Conservation (phyloP, 2,888 invertebrate species). For the Acrocyrtus sp. region DNA sequence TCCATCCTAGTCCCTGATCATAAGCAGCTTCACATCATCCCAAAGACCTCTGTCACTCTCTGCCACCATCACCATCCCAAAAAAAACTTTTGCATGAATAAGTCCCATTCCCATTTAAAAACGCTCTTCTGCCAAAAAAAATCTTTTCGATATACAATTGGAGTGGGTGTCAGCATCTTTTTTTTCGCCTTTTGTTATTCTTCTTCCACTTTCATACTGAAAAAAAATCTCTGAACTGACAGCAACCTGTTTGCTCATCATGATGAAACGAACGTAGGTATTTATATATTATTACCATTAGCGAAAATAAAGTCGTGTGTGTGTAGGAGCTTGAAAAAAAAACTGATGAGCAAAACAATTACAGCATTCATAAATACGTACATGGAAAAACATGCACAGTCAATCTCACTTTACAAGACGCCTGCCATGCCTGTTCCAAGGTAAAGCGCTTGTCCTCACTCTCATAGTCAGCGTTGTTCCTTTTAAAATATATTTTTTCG, state of each 20-base stretch:
- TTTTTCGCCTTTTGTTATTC: conserved; percentile 20
- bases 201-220: no score
- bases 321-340: conserved; percentile 23
- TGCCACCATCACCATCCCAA: no score
- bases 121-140: conserved; percentile 32
- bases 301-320: conserved; percentile 11
- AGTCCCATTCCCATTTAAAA: no score
- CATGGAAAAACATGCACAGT: conserved; percentile 14
- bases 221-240: conserved; percentile 16
- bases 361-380: not conserved
- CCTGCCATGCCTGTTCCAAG: conserved; percentile 27
- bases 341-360: conserved; percentile 36
- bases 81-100: no score
- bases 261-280: not conserved
- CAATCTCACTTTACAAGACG: conserved; percentile 22
- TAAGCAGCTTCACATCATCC: no score
- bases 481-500: no score
- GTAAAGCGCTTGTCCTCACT: conserved; percentile 31
- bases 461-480: no score
- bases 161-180: conserved; percentile 41
- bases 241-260: conserved; percentile 41
- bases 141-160: conserved; percentile 4
- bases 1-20: no score
- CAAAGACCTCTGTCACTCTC: no score
- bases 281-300: conserved; percentile 1